phyloP scores from a whole-genome alignment of 2,113 vertebrate species.

The Microcebus lehilahytsara region DNA sequence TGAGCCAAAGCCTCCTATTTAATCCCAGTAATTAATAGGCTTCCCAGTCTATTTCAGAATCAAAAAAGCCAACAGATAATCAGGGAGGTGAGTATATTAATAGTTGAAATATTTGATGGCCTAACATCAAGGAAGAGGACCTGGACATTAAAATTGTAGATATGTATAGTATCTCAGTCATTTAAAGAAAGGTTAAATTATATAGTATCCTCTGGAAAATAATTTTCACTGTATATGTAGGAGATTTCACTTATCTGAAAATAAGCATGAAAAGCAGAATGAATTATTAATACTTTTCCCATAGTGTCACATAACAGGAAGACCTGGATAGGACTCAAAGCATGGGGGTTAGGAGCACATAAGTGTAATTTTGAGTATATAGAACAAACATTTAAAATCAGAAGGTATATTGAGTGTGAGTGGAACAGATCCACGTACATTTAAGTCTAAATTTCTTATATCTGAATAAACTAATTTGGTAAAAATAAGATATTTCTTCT shows the following conservation, averaged over 20 bases:
- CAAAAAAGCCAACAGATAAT: neutral
- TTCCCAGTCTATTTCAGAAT: neutral
- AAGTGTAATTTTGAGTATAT: neutral
- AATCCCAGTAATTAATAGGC: neutral
- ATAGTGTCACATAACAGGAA: neutral
- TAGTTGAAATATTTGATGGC: neutral
- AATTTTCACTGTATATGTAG: neutral
- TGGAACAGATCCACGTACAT: neutral
- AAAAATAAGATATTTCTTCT: constrained; percentile 32
- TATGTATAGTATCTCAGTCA: neutral
- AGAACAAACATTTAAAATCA: neutral
- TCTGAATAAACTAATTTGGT: constrained; percentile 18
- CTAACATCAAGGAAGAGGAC: neutral
- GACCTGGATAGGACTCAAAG: neutral
- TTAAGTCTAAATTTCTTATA: constrained; percentile 26
- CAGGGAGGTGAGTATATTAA: neutral
- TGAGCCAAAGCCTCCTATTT: neutral
- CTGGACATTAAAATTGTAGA: neutral
- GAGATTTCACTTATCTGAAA: neutral
- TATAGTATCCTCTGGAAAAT: neutral
- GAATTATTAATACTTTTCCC: neutral
- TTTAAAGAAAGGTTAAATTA: neutral
- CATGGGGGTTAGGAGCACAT: neutral
- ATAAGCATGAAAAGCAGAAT: neutral
- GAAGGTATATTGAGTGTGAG: neutral